phyloP scores from a whole-genome alignment of 2,797 vertebrate species.

The Lepus oiostolus region DNA sequence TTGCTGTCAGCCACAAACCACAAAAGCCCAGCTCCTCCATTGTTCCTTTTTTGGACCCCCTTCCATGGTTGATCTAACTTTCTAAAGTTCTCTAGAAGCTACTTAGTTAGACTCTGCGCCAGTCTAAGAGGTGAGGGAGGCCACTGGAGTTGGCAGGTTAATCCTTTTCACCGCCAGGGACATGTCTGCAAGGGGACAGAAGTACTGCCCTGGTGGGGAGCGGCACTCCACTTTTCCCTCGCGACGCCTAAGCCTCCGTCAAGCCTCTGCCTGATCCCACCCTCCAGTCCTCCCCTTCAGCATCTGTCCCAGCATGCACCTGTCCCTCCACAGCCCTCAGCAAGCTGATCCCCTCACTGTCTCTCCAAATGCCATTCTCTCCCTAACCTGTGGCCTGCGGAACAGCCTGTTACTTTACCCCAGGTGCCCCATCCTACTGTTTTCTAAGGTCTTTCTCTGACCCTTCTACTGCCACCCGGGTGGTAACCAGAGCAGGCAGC shows the following conservation, averaged over 20 bases:
- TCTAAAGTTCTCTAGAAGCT: not conserved
- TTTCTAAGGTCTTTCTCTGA: not conserved
- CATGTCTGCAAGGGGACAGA: not conserved
- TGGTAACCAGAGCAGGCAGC: not conserved
- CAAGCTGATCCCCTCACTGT: not conserved
- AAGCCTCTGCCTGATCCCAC: not conserved
- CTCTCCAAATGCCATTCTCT: not conserved
- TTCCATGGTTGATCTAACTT: not conserved
- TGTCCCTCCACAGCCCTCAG: not conserved
- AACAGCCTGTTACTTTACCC: not conserved
- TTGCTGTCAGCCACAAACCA: conserved; percentile 24
- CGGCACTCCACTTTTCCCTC: not conserved
- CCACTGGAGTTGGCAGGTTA: not conserved
- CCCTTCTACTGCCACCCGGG: not conserved
- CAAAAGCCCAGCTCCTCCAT: not conserved
- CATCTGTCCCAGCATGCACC: not conserved
- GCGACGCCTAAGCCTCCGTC: not conserved
- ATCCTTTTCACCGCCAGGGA: not conserved
- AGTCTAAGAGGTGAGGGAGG: not conserved
- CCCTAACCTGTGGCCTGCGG: not conserved
- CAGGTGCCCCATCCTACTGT: not conserved
- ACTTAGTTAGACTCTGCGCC: not conserved
- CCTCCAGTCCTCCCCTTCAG: not conserved
- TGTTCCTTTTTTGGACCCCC: not conserved
- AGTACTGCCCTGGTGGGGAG: not conserved